These are phyloP conservation scores for Argyra leucocephala DNA, from an alignment of 2,888 invertebrate species.

Conservation along the genomic window DNA sequence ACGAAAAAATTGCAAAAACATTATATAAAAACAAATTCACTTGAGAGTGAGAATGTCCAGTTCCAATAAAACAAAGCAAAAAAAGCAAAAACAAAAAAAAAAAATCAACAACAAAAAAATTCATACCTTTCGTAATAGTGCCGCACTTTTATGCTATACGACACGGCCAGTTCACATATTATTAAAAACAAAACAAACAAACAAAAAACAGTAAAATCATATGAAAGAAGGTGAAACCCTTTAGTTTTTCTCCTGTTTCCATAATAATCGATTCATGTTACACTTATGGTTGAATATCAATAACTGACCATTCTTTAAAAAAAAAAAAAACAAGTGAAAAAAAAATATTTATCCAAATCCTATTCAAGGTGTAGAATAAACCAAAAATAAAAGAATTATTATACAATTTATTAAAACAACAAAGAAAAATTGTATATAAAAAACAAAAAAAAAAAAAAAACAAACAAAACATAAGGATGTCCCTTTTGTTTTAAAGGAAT, in stretches of 20 bases:
- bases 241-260: background rate
- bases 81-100: no score
- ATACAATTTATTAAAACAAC: background rate
- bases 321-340: background rate
- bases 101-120: no score
- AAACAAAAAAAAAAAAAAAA: background rate
- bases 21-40: no score
- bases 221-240: no score
- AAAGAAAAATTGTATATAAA: background rate
- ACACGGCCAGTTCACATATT: background rate
- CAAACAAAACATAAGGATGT: conserved; percentile 1
- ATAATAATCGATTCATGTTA: background rate
- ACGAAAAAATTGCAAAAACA: no score
- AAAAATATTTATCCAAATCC: background rate
- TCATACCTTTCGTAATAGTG: no score
- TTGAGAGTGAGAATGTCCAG: no score
- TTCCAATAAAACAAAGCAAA: no score
- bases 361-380: conserved; percentile 1
- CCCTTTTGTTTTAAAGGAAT: conserved; percentile 8
- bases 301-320: background rate
- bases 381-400: conserved; percentile 1
- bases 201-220: no score
- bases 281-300: conserved; percentile 4
- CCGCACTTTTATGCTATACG: background rate
- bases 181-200: background rate